phyloP scores from a whole-genome alignment of 2,888 invertebrate species.

The Leistus spinibarbis region DNA sequence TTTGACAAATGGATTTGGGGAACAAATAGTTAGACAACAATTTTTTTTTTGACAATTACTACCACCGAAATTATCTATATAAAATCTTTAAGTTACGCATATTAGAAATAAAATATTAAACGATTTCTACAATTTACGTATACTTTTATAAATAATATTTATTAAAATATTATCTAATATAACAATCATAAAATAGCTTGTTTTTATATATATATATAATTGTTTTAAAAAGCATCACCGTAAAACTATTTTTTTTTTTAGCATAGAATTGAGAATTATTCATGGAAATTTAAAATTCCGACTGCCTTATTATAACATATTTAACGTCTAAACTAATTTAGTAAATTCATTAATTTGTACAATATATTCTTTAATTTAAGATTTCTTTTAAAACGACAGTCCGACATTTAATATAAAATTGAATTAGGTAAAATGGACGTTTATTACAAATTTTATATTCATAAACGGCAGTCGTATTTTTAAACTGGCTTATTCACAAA shows the following conservation, averaged over 20 bases:
- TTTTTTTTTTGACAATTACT: background rate
- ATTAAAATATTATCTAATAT: background rate
- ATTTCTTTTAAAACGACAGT: background rate
- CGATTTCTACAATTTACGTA: background rate
- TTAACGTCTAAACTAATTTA: background rate
- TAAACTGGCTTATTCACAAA: background rate
- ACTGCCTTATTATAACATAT: background rate
- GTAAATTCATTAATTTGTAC: background rate
- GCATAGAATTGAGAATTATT: background rate
- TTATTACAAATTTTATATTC: background rate
- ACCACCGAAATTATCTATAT: conserved; percentile 1
- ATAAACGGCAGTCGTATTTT: background rate
- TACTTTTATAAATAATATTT: background rate
- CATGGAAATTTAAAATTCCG: background rate
- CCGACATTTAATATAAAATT: background rate
- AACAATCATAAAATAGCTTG: background rate
- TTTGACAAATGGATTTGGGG: background rate
- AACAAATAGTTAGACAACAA: conserved; percentile 4
- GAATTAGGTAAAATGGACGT: background rate
- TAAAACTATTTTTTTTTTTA: background rate
- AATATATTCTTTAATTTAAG: background rate
- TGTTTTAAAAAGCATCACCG: background rate
- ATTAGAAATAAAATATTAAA: background rate
- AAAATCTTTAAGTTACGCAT: background rate
- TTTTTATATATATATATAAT: background rate